phyloP scores from a whole-genome alignment of 2,888 invertebrate species.

The Mesorhabditis spiculigera region DNA sequence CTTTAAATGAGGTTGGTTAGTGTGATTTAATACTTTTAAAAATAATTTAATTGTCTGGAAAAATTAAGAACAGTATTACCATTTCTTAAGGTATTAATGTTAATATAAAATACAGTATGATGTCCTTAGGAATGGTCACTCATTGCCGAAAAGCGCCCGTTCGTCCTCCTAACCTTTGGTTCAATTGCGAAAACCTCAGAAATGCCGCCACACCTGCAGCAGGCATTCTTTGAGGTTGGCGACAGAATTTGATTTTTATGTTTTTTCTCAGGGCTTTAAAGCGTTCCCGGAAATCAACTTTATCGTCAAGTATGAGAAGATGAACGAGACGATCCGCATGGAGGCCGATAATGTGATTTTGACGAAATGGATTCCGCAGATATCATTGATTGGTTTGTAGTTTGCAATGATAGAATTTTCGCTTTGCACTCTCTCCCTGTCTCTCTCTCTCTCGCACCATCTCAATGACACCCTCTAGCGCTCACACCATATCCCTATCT shows the following conservation, averaged over 20 bases:
- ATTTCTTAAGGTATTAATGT: too few relatives aligned
- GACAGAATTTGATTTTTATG: too few relatives aligned
- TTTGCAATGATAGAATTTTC: too few relatives aligned
- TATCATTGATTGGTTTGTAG: slow-evolving; percentile 45
- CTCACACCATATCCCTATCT: too few relatives aligned
- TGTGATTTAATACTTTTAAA: too few relatives aligned
- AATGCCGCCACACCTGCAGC: slow-evolving; percentile 35
- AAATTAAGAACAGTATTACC: too few relatives aligned
- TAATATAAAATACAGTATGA: too few relatives aligned
- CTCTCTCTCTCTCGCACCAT: too few relatives aligned
- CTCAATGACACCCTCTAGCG: too few relatives aligned
- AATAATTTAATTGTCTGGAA: too few relatives aligned
- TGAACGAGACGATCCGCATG: slow-evolving; percentile 13
- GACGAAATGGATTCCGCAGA: slow-evolving; percentile 46
- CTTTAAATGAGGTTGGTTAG: slow-evolving; percentile 1
- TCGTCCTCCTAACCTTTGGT: slow-evolving; percentile 48
- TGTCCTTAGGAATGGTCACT: background rate
- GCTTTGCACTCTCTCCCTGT: too few relatives aligned
- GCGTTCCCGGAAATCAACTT: slow-evolving; percentile 41
- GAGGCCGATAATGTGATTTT: slow-evolving; percentile 30
- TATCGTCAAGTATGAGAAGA: slow-evolving; percentile 42
- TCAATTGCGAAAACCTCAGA: slow-evolving; percentile 49
- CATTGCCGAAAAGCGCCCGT: slow-evolving; percentile 30
- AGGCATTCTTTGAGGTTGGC: slow-evolving; percentile 13
- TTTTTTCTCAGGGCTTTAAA: slow-evolving; percentile 22